phyloP scores from a whole-genome alignment of 2,113 vertebrate species.

The Epinephelus fuscoguttatus region DNA sequence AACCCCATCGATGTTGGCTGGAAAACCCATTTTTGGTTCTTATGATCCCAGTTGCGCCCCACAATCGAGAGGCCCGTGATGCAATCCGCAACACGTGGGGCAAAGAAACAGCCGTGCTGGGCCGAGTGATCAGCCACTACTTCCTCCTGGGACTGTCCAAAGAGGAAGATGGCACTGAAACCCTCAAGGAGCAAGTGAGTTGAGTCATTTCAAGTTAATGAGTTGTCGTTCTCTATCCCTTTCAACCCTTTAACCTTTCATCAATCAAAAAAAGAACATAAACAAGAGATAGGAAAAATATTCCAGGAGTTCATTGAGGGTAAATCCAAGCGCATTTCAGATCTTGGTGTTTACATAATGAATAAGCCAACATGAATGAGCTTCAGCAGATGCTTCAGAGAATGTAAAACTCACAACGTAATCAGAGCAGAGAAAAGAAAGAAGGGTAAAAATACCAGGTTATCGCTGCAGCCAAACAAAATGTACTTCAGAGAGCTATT shows the following conservation, averaged over 20 bases:
- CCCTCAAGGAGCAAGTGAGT: constrained; percentile 41
- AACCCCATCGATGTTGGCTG: constrained; percentile 46
- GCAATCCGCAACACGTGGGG: constrained; percentile 62
- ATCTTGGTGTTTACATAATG: background rate
- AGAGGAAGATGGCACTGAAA: background rate
- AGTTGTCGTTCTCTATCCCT: background rate
- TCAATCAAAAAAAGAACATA: background rate
- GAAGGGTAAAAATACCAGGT: background rate
- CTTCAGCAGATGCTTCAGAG: constrained; percentile 12
- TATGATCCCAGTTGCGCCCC: constrained; percentile 46
- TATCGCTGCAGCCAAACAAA: background rate
- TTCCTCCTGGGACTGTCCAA: constrained; percentile 58
- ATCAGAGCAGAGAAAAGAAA: background rate
- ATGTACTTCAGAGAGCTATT: background rate
- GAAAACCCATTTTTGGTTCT: constrained; percentile 65
- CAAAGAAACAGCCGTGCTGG: constrained; percentile 1
- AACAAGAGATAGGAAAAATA: background rate
- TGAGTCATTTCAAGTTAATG: background rate
- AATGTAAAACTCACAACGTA: background rate
- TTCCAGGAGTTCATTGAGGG: background rate
- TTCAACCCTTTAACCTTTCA: background rate
- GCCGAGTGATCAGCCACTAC: constrained; percentile 42
- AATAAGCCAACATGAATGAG: background rate
- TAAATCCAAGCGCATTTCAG: background rate
- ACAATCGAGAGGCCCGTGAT: constrained; percentile 52